These are phyloP conservation scores for Galagoides demidoff DNA, from an alignment of 2,797 vertebrate species.

Conservation along the genomic window DNA sequence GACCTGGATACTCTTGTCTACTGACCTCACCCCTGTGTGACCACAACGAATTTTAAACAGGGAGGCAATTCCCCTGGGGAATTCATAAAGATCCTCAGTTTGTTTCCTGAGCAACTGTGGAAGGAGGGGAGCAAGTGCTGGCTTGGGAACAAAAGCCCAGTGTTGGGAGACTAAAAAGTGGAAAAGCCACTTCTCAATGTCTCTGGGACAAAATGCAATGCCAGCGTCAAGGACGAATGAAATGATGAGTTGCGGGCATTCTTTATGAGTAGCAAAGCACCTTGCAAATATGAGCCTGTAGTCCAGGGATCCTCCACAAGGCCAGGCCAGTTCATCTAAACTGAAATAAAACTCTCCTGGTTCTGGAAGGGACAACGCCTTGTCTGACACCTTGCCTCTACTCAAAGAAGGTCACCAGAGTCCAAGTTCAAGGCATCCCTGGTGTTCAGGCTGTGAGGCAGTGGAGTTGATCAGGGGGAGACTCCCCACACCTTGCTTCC, in stretches of 20 bases:
- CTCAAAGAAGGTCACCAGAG: background rate
- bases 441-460: background rate
- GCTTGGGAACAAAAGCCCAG: background rate
- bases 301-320: background rate
- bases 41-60: background rate
- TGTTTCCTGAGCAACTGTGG: background rate
- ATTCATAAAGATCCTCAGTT: background rate
- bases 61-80: background rate
- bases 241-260: background rate
- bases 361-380: background rate
- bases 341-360: background rate
- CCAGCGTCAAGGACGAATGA: background rate
- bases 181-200: background rate
- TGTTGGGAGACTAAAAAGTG: background rate
- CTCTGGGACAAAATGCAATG: background rate
- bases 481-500: background rate
- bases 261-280: background rate
- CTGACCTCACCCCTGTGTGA: background rate
- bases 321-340: background rate
- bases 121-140: background rate
- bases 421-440: background rate
- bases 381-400: background rate
- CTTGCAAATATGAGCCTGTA: background rate
- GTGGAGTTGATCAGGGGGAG: background rate
- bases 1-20: background rate